A percentile compares a stretch with the other conserved stretches of the same genome.
These are phyloP conservation scores for Diorhabda sublineata DNA, from an alignment of 1,140 invertebrate species.

Conservation along the genomic window DNA sequence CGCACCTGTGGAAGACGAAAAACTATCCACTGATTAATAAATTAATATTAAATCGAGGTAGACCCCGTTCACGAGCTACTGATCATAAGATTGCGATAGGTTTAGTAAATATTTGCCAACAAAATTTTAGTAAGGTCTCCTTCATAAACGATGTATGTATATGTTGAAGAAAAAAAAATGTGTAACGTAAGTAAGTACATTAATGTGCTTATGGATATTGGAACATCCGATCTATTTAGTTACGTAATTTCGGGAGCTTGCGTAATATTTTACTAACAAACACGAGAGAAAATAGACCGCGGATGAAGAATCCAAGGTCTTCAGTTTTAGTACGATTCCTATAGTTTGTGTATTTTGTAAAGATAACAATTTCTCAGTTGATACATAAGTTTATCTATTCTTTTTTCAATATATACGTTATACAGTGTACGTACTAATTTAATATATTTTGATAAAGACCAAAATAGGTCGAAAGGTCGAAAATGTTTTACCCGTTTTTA, in stretches of 20 bases:
- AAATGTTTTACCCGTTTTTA: too few species aligned
- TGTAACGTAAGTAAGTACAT: constrained; percentile 10
- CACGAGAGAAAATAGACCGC: constrained; percentile 10
- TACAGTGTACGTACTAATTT: too few species aligned
- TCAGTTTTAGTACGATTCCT: neutral
- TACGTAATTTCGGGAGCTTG: constrained; percentile 9
- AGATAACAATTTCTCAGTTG: too few species aligned
- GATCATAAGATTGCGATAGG: neutral
- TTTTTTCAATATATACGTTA: too few species aligned
- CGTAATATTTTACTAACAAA: neutral
- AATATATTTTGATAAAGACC: too few species aligned
- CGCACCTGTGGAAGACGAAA: too few species aligned
- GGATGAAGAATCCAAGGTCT: constrained; percentile 12
- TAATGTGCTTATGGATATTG: constrained; percentile 4
- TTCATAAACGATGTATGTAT: constrained; percentile 7
- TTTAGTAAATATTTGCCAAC: constrained; percentile 14
- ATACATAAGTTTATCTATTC: too few species aligned
- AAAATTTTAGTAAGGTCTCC: constrained; percentile 10
- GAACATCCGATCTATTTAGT: constrained; percentile 7
- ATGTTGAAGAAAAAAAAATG: neutral
- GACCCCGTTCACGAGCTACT: neutral
- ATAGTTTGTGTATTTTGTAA: neutral
- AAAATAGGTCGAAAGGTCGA: too few species aligned
- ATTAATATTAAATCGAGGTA: too few species aligned
- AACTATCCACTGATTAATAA: too few species aligned